Percentiles rank a stretch among this genome's conserved stretches.
Evolutionary conservation across 92 coral and sea anemone species (phyloP).

Genomic region (Porites evermanni): DNA sequence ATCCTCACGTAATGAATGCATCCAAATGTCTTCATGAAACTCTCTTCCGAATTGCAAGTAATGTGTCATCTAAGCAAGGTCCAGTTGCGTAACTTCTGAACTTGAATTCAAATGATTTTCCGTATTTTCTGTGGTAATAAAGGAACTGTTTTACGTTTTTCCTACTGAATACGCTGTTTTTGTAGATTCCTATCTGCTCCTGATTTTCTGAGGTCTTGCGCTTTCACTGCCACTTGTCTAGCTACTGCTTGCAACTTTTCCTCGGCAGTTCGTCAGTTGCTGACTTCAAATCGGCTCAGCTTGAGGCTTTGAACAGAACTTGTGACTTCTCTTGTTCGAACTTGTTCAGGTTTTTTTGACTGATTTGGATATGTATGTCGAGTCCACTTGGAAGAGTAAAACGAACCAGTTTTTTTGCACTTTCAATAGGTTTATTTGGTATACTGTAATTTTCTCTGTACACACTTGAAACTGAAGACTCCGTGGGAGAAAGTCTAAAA

Average conservation of each 20-base stretch:
- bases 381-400: not conserved
- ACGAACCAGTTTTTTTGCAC: not conserved
- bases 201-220: not conserved
- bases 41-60: too few species aligned
- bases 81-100: not conserved
- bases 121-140: not conserved
- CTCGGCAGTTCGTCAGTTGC: slow-evolving; percentile 10
- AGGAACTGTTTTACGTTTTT: slow-evolving; percentile 14
- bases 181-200: not conserved
- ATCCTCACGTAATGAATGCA: not conserved
- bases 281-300: not conserved
- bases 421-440: too few species aligned
- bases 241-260: not conserved
- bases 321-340: not conserved
- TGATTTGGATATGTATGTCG: slow-evolving; percentile 6
- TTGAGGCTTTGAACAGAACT: slow-evolving; percentile 9
- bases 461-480: too few species aligned
- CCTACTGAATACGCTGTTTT: not conserved
- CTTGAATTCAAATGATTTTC: slow-evolving; percentile 3
- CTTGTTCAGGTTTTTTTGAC: too few species aligned
- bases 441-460: too few species aligned
- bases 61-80: too few species aligned
- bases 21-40: too few species aligned
- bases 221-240: not conserved
- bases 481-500: too few species aligned